Evolutionary conservation across 37 sponge, comb jelly and placozoan genomes (phyloP), one percentile per base, ranked within the genome.

Genomic region (Axinella damicornis): DNA sequence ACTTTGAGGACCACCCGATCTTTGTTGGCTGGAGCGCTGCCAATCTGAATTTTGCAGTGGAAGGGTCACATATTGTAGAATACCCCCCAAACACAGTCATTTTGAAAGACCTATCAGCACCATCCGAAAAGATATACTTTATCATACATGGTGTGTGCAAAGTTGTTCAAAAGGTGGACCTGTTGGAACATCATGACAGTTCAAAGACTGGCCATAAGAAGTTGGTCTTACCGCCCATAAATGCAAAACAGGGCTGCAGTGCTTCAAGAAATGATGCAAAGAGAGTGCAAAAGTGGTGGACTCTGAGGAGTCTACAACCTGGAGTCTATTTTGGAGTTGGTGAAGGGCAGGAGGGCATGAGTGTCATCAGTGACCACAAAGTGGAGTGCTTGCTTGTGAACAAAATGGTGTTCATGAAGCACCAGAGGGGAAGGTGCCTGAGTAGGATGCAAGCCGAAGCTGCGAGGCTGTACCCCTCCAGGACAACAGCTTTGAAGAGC

Each of bases 291-390:
- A 88, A 79, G 69, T 93, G 86, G 90, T 82, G 91, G 90, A 28
- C 74, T 0, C 5, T 94, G 13, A 65, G 86, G 1, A 84, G 57
- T 24, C 86, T 94, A 2, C 21, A 34, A 15, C 70, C 81, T 32
- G 95, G 95, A n/a, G 93, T 91, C 39, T 85, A 87, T 70, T 94
- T 94, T 76, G 95, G 95, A 58, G 70, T 94, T 1, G 95, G 95
- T 64, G 95, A 94, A 65, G 95, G 92, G 0, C 54, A 59, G 5
- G 24, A 34, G 0, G 38, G 46, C 27, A 68, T 70, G 65, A 75
- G 77, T n/a, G 69, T 94, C n/a, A 54, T 94, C 0, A 28, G 79
- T 35, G 69, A 78, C 21, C 54, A 69, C 38, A 88, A 85, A 31
- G 83, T 71, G 21, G 86, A 88, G 58, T 71, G 88, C 32, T 76